Conservation (phyloP, 92 coral and sea anemone species). For the Hydrozoanthus gracilis region DNA sequence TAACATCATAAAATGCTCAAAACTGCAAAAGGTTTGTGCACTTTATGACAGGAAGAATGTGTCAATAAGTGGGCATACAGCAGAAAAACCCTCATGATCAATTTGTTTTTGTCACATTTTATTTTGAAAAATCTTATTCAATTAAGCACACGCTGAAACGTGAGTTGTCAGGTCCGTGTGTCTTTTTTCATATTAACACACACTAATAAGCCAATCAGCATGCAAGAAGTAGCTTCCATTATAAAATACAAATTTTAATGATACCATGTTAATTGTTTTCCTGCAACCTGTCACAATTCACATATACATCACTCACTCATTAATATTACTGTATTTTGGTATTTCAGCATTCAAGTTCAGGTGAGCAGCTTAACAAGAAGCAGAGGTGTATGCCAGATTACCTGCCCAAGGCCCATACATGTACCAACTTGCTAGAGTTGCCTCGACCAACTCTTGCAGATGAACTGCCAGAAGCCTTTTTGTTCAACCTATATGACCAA, state of each 20-base stretch:
- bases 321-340: not conserved
- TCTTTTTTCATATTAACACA: not conserved
- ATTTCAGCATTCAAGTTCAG: conserved; percentile 9
- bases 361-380: conserved; percentile 9
- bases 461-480: conserved; percentile 10
- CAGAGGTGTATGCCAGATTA: not conserved
- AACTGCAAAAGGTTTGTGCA: conserved; percentile 1
- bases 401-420: conserved; percentile 39
- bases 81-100: conserved; percentile 11
- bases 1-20: not conserved
- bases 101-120: not conserved
- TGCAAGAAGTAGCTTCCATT: not conserved
- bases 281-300: conserved; percentile 11
- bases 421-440: conserved; percentile 23
- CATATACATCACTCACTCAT: conserved; percentile 13
- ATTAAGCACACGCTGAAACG: too few relatives aligned
- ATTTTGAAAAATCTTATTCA: too few relatives aligned
- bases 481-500: conserved; percentile 29
- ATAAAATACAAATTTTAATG: conserved; percentile 1
- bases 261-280: not conserved
- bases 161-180: not conserved
- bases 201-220: not conserved
- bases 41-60: conserved; percentile 10
- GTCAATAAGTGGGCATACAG: conserved; percentile 11
- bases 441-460: conserved; percentile 14